Evolutionary conservation across 2,113 vertebrate species (phyloP), one percentile per base, ranked within the genome.

Genomic region (Brevimyrus niger): DNA sequence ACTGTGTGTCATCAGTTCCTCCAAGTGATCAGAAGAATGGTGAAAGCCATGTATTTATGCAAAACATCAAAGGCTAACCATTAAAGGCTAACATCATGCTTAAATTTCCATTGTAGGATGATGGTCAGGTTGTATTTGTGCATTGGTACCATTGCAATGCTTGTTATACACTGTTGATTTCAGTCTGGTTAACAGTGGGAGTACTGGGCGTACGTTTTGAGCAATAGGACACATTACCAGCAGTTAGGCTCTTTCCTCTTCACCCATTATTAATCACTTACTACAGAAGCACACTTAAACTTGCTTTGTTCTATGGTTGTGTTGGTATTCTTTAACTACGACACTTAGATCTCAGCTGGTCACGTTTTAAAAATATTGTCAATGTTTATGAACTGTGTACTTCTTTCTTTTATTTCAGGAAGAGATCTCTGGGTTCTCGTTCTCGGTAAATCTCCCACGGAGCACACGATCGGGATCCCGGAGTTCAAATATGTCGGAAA

Each of bases 401-500:
- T 69, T 69, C 7, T 35, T 8, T 21, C 50, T 42, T 87, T 84
- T 87, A 8, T 85, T 96, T 86, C 95, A 97, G 97, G 96, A 93
- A 97, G 96, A 96, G 92, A 97, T 91, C 96, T 97, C 82, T 98
- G 97, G 97, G 97, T 97, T 93, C 96, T 97, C 88, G 92, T 96
- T 91, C 92, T 97, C 91, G 97, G 97, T 89, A 96, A 92, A 93
- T 95, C 92, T 94, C 96, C 97, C 92, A 95, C 91, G 55, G 93
- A 95, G 80, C 97, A 97, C 93, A 95, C 90, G 91, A 93, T 96
- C 89, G 97, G 97, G 92, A 97, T 97, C 93, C 97, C 97, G 9
- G 97, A 97, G 90, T 97, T 98, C 94, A 97, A 98, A 92, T 98
- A 97, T 87, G 95, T 98, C 92, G 97, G 94, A 55, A 98, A 98